These are phyloP conservation scores for Diarsia dahlii DNA, from an alignment of 2,888 invertebrate species.

Conservation along the genomic window DNA sequence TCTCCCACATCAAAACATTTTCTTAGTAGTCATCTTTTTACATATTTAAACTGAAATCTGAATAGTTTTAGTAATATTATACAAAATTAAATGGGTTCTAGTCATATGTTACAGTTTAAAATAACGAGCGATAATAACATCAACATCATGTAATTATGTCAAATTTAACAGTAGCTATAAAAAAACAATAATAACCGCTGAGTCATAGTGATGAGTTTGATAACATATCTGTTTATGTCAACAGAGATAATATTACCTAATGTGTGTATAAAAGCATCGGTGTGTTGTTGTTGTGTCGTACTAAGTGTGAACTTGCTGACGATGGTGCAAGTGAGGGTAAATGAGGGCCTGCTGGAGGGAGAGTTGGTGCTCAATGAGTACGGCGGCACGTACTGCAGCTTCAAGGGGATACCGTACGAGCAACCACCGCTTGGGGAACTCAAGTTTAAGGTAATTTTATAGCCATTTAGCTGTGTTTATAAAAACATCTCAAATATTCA, in stretches of 20 bases:
- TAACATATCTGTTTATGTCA: not conserved
- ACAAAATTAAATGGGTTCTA: too few relatives aligned
- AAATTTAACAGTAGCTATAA: not conserved
- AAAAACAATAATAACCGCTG: not conserved
- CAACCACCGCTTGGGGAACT: slow-evolving; percentile 85
- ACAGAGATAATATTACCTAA: not conserved
- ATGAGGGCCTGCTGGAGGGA: slow-evolving; percentile 75
- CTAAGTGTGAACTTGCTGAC: not conserved
- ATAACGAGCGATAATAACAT: not conserved
- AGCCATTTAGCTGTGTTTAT: too few relatives aligned
- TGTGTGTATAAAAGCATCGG: not conserved
- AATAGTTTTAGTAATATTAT: too few relatives aligned
- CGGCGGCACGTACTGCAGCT: slow-evolving; percentile 70
- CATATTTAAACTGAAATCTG: too few relatives aligned
- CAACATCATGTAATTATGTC: not conserved
- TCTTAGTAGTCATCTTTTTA: too few relatives aligned
- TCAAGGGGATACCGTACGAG: slow-evolving; percentile 87
- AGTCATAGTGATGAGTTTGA: not conserved
- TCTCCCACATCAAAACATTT: too few relatives aligned
- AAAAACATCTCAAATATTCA: too few relatives aligned
- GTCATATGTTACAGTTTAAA: not conserved
- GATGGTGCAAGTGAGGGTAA: slow-evolving; percentile 65
- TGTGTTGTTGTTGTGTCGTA: slow-evolving; percentile 1
- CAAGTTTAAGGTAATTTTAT: slow-evolving; percentile 83
- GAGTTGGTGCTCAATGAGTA: slow-evolving; percentile 64